These are phyloP conservation scores for Phaenicophaeus curvirostris DNA, from an alignment of 2,797 vertebrate species.

Conservation along the genomic window DNA sequence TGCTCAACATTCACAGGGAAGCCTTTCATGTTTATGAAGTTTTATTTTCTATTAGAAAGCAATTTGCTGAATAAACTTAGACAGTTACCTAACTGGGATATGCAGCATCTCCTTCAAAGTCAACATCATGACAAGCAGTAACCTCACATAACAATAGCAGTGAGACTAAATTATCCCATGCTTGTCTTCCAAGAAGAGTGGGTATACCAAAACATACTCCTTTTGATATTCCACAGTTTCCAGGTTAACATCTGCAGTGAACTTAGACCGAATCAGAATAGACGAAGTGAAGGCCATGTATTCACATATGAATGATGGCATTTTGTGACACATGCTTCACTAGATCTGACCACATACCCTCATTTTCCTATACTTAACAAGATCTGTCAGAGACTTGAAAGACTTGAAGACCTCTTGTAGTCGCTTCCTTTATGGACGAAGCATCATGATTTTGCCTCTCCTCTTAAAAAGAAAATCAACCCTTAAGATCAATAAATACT, in stretches of 20 bases:
- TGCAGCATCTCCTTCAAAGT: neutral
- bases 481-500: neutral
- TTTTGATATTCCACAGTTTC: neutral
- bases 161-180: neutral
- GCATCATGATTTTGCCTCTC: neutral
- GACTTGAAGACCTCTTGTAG: neutral
- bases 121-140: neutral
- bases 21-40: neutral
- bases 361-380: neutral
- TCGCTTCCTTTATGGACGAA: neutral
- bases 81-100: neutral
- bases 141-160: neutral
- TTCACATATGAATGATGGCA: neutral
- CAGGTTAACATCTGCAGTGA: neutral
- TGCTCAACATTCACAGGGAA: neutral
- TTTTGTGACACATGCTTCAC: neutral
- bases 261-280: neutral
- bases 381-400: neutral
- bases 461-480: neutral
- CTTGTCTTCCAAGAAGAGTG: neutral
- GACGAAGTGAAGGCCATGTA: neutral
- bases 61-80: neutral
- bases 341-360: neutral
- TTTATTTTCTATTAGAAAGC: neutral
- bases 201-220: fast-evolving